Conservation (phyloP, 2,888 invertebrate genomes). For the Pycnomerus fuliginosus region DNA sequence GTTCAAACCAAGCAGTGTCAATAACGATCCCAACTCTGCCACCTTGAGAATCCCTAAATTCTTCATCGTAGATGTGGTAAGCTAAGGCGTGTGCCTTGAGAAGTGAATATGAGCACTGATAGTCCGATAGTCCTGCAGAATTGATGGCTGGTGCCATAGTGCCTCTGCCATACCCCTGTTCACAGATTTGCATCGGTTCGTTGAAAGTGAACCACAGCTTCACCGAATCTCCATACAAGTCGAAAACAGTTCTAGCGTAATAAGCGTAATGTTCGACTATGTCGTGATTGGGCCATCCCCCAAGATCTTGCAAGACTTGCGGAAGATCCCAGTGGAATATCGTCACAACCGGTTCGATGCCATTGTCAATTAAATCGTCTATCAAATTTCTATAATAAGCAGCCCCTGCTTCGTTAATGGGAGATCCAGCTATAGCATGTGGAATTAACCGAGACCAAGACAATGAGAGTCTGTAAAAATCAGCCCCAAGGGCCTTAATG, state of each 20-base stretch:
- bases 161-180: conserved; percentile 33
- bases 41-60: conserved; percentile 58
- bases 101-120: conserved; percentile 64
- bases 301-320: conserved; percentile 54
- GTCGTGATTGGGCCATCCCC: conserved; percentile 61
- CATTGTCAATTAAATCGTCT: conserved; percentile 61
- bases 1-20: conserved; percentile 64
- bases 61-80: conserved; percentile 63
- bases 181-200: conserved; percentile 49
- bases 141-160: conserved; percentile 44
- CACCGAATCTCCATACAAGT: conserved; percentile 39
- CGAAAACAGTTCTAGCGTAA: conserved; percentile 55
- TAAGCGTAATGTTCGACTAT: conserved; percentile 58
- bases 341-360: conserved; percentile 56
- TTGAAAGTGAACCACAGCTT: conserved; percentile 58
- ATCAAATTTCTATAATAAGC: conserved; percentile 74
- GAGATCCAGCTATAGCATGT: conserved; percentile 60
- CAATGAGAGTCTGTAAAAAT: conserved; percentile 54
- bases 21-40: conserved; percentile 43
- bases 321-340: conserved; percentile 47
- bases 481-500: conserved; percentile 58
- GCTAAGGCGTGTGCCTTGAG: conserved; percentile 68
- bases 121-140: conserved; percentile 51
- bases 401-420: conserved; percentile 68
- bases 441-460: conserved; percentile 54